These are phyloP conservation scores for Eonycteris spelaea DNA, from an alignment of 2,113 vertebrate genomes.

Conservation along the genomic window DNA sequence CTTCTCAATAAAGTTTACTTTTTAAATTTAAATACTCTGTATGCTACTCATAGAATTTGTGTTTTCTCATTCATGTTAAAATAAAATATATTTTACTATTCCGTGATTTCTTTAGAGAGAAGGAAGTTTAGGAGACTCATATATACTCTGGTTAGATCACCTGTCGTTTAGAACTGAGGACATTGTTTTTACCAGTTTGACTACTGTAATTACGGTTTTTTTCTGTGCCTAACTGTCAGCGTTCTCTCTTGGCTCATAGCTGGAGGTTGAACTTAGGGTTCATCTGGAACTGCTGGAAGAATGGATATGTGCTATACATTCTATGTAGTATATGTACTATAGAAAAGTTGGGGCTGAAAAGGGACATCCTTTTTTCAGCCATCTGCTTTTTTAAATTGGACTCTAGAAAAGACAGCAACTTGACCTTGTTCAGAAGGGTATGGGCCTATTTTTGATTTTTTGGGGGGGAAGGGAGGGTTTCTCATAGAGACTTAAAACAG, in stretches of 20 bases:
- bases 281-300: not conserved
- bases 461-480: not conserved
- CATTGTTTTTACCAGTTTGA: not conserved
- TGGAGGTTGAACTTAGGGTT: not conserved
- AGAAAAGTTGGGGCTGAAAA: not conserved
- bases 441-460: not conserved
- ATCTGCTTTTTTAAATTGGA: not conserved
- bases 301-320: too few species aligned
- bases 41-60: not conserved
- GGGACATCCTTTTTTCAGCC: not conserved
- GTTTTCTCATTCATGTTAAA: not conserved
- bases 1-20: not conserved
- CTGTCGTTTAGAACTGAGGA: not conserved
- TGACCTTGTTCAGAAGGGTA: not conserved
- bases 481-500: not conserved
- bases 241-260: not conserved
- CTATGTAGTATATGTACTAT: too few species aligned
- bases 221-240: not conserved
- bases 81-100: not conserved
- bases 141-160: not conserved
- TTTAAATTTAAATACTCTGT: not conserved
- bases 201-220: not conserved
- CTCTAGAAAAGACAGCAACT: not conserved
- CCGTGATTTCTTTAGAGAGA: not conserved
- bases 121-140: not conserved